Evolutionary conservation across 2,113 vertebrate species (phyloP).

Genomic region (crab-eating macaque (Macaca fascicularis)): DNA sequence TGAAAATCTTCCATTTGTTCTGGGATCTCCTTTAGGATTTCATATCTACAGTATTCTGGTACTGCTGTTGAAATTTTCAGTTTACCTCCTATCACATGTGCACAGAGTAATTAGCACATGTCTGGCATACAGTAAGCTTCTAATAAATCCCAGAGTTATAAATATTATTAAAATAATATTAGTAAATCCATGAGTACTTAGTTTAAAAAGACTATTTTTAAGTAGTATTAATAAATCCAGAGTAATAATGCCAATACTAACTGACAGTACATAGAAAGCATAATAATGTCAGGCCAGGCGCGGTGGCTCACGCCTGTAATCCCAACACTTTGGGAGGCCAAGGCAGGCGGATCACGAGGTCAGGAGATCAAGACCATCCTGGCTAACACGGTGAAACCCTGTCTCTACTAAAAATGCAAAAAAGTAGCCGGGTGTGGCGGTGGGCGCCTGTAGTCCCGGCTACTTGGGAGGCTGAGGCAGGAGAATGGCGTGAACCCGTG

Average conservation of each 20-base stretch:
- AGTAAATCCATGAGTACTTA: no score
- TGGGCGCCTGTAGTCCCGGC: no score
- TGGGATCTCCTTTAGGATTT: neutral
- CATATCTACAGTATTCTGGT: neutral
- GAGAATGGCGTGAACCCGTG: no score
- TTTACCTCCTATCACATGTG: neutral
- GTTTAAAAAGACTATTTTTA: no score
- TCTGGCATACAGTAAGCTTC: neutral
- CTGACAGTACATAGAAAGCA: neutral
- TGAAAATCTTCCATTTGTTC: neutral
- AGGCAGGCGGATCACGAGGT: rapidly evolving
- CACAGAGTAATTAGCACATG: neutral
- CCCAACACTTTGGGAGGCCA: no score
- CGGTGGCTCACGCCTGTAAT: no score
- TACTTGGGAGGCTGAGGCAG: no score
- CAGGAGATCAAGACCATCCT: no score
- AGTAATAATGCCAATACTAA: neutral
- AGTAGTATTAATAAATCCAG: neutral
- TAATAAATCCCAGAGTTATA: no score
- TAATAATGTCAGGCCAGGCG: neutral
- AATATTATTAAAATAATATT: no score
- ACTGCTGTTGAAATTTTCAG: neutral
- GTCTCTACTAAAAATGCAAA: no score
- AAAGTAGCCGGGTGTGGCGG: rapidly evolving
- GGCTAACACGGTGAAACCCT: no score